Evolutionary conservation across 64 coral and sea anemone genomes (phyloP).

Genomic region (Montipora sp.): DNA sequence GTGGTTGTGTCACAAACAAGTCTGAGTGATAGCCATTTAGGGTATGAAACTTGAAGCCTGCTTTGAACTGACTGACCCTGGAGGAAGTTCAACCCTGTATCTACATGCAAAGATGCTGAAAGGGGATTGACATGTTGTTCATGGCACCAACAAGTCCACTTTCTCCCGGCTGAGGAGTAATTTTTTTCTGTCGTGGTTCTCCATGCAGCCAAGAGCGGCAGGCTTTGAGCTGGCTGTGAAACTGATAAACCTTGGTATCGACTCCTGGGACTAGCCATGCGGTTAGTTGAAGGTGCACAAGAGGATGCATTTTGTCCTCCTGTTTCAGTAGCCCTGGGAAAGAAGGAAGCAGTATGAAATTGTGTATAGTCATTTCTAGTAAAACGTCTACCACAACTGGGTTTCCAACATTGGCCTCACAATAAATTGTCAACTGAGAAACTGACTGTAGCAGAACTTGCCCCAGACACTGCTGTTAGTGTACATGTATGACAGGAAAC

Average conservation of each 20-base stretch:
- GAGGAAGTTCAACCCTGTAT: too few relatives aligned
- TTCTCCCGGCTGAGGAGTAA: too few relatives aligned
- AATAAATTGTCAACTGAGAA: slow-evolving; percentile 10
- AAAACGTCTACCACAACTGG: slow-evolving; percentile 41
- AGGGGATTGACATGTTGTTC: too few relatives aligned
- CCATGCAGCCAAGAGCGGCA: slow-evolving; percentile 30
- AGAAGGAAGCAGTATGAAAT: slow-evolving; percentile 25
- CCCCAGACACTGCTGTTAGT: not conserved
- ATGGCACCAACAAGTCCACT: too few relatives aligned
- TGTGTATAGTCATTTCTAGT: slow-evolving; percentile 41
- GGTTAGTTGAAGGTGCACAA: slow-evolving; percentile 56
- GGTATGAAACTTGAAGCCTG: too few relatives aligned
- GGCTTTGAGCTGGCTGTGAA: slow-evolving; percentile 48
- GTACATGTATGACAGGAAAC: too few relatives aligned
- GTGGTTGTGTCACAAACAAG: too few relatives aligned
- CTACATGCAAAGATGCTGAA: too few relatives aligned
- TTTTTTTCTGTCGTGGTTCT: too few relatives aligned
- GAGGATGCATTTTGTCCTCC: slow-evolving; percentile 37
- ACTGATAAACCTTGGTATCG: not conserved
- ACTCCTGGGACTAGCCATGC: slow-evolving; percentile 51
- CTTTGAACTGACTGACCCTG: too few relatives aligned
- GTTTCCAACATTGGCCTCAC: slow-evolving; percentile 55
- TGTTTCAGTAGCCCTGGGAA: slow-evolving; percentile 28
- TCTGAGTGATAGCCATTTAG: too few relatives aligned
- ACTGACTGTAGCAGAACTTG: slow-evolving; percentile 18